A percentile compares a stretch with the other conserved stretches of the same genome.
Evolutionary conservation across 2,888 invertebrate genomes (phyloP).

Genomic region (Anorthoa munda): DNA sequence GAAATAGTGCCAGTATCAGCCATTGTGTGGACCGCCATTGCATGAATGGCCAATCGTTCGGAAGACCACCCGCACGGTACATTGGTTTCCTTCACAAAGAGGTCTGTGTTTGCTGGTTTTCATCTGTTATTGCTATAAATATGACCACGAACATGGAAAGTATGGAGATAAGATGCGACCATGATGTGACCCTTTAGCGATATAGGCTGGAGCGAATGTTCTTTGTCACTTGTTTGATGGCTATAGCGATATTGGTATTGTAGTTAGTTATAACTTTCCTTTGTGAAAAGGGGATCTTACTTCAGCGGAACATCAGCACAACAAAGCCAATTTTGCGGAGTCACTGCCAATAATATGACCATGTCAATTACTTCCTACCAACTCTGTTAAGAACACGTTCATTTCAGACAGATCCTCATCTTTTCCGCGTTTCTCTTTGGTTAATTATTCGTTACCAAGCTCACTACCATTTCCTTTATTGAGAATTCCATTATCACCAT

Average conservation of each 20-base stretch:
- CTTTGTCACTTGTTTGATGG: constrained; percentile 22
- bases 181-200: constrained; percentile 14
- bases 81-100: constrained; percentile 27
- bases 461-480: constrained; percentile 4
- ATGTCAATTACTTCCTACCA: constrained; percentile 12
- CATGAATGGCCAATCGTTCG: constrained; percentile 40
- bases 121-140: constrained; percentile 21
- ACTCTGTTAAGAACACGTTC: not conserved
- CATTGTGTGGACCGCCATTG: constrained; percentile 4
- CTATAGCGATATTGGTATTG: constrained; percentile 18
- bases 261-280: constrained; percentile 3
- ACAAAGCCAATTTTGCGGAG: not conserved
- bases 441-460: not conserved
- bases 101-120: not conserved
- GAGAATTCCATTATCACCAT: constrained; percentile 1
- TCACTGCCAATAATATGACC: not conserved
- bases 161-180: constrained; percentile 32
- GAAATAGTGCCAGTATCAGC: constrained; percentile 3
- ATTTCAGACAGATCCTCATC: not conserved
- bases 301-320: not conserved
- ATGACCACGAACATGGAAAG: constrained; percentile 15
- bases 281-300: not conserved
- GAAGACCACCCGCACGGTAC: constrained; percentile 39
- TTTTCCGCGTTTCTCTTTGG: not conserved
- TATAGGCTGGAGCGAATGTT: constrained; percentile 16